These are phyloP conservation scores for Macrobrachium rosenbergii DNA, from an alignment of 1,140 invertebrate genomes.

Conservation along the genomic window DNA sequence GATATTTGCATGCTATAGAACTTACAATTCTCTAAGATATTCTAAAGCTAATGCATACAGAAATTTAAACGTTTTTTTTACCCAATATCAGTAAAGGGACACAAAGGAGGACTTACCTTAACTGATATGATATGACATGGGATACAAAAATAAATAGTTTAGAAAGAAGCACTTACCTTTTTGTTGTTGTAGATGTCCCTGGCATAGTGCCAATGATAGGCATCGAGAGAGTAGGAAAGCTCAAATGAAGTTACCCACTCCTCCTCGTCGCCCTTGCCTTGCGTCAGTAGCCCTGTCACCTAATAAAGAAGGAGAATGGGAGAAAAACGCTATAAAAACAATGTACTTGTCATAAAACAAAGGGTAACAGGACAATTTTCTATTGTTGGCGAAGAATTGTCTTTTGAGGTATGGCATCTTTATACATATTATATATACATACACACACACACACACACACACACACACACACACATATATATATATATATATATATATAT, in stretches of 20 bases:
- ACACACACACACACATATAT: too few relatives aligned
- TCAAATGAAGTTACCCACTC: slow-evolving; percentile 74
- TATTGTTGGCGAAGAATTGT: too few relatives aligned
- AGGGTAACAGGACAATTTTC: not conserved
- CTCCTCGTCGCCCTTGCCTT: slow-evolving; percentile 73
- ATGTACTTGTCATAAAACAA: not conserved
- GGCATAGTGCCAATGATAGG: slow-evolving; percentile 73
- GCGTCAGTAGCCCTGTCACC: slow-evolving; percentile 74
- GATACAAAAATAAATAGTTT: not conserved
- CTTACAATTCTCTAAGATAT: too few relatives aligned
- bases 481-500: too few relatives aligned
- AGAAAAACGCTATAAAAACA: not conserved
- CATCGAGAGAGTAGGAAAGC: slow-evolving; percentile 74
- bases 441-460: too few relatives aligned
- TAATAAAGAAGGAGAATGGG: slow-evolving; percentile 51
- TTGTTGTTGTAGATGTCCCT: slow-evolving; percentile 73
- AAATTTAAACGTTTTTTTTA: too few relatives aligned
- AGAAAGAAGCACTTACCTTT: slow-evolving; percentile 69
- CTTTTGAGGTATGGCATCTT: not conserved
- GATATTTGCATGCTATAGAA: too few relatives aligned
- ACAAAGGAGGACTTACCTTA: not conserved
- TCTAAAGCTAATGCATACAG: too few relatives aligned
- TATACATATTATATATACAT: too few relatives aligned
- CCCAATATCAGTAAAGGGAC: too few relatives aligned
- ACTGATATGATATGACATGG: not conserved